phyloP scores from a whole-genome alignment of 2,797 vertebrate species.

The Cyclura pinguis region DNA sequence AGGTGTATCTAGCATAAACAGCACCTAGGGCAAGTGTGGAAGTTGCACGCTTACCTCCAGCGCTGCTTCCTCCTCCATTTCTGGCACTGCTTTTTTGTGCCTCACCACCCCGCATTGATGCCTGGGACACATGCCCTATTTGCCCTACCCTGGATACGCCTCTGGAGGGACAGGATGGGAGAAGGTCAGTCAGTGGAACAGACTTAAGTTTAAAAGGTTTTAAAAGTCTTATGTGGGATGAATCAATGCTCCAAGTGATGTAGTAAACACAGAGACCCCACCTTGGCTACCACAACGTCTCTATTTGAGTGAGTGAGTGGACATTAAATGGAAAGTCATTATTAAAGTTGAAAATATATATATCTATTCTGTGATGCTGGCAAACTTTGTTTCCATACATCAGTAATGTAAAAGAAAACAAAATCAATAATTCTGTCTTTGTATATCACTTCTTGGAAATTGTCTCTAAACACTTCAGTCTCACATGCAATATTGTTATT shows the following conservation, averaged over 20 bases:
- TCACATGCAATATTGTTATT: conserved; percentile 64
- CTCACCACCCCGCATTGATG: too few relatives aligned
- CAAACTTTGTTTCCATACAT: conserved; percentile 21
- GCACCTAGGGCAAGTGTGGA: too few relatives aligned
- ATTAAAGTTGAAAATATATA: background rate
- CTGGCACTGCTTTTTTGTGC: too few relatives aligned
- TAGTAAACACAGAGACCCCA: background rate
- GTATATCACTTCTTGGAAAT: conserved; percentile 57
- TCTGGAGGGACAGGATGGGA: too few relatives aligned
- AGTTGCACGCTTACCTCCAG: too few relatives aligned
- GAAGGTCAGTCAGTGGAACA: too few relatives aligned
- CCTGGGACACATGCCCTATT: too few relatives aligned
- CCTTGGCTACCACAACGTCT: background rate
- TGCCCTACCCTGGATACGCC: too few relatives aligned
- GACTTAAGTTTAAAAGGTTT: too few relatives aligned
- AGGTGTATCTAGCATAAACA: too few relatives aligned
- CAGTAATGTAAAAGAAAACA: conserved; percentile 5
- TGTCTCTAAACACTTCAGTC: conserved; percentile 63
- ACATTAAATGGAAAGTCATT: background rate
- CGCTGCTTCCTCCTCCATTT: too few relatives aligned
- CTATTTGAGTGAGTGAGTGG: background rate
- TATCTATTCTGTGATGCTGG: background rate
- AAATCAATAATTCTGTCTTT: conserved; percentile 16
- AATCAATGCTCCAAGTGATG: background rate
- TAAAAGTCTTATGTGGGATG: background rate